Percentiles rank a stretch among this genome's conserved stretches.
Evolutionary conservation across 2,113 vertebrate species (phyloP).

Genomic region (Scopus umbretta): DNA sequence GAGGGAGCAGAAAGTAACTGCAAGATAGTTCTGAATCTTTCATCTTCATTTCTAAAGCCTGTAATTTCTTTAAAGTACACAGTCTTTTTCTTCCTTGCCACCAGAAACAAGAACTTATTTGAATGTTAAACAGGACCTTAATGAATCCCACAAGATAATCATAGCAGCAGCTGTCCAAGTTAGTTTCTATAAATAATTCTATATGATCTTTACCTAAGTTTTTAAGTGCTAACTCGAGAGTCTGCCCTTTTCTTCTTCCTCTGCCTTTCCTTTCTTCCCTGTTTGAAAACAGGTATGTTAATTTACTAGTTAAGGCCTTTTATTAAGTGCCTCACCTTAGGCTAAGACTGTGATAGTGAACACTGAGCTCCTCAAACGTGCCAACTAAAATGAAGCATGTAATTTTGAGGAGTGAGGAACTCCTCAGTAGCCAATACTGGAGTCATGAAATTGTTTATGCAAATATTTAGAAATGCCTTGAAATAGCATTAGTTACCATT

Average conservation of each 20-base stretch:
- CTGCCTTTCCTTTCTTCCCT: not conserved
- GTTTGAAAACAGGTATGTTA: slow-evolving; percentile 14
- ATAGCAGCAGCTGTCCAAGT: slow-evolving; percentile 54
- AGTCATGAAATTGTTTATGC: not conserved
- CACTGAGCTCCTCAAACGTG: not conserved
- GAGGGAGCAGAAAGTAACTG: slow-evolving; percentile 27
- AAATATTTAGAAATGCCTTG: not conserved
- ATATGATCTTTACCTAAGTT: slow-evolving; percentile 37
- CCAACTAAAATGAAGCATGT: not conserved
- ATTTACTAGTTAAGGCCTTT: not conserved
- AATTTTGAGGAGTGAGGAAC: not conserved
- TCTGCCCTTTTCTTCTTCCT: not conserved
- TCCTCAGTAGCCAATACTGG: not conserved
- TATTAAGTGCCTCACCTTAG: not conserved
- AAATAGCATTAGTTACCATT: rapidly evolving
- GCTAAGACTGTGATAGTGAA: not conserved
- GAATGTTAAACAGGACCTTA: slow-evolving; percentile 52
- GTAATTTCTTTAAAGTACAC: slow-evolving; percentile 46
- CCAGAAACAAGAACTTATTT: slow-evolving; percentile 46
- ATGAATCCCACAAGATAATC: slow-evolving; percentile 55
- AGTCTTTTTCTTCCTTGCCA: not conserved
- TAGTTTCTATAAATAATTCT: slow-evolving; percentile 66
- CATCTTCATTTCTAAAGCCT: slow-evolving; percentile 49
- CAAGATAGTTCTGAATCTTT: slow-evolving; percentile 45
- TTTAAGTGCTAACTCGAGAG: slow-evolving; percentile 2